Base-by-base conservation (phyloP, 2,113 vertebrate genomes). In the Pheucticus melanocephalus region DNA sequence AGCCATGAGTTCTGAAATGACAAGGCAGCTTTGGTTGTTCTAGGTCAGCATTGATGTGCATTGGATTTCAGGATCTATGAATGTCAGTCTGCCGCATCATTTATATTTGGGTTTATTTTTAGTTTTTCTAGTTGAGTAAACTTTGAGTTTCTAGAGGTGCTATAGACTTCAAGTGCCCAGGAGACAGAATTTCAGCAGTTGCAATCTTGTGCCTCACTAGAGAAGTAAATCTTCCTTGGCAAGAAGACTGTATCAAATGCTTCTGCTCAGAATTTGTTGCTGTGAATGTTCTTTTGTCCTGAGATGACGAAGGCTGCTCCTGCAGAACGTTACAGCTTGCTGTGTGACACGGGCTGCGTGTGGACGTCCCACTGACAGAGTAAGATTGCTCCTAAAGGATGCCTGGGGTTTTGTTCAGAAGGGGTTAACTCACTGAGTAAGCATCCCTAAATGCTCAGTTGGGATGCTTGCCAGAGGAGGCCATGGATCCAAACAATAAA, bases 31-130 rank as follows among this genome's bases (percentile, higher is more conserved):
- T 86, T 35, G 40, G 53, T 76, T 86, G 48, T 84, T 96, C 68
- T 78, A 84, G 86, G 92, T 96, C 93, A 95, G 37, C 57, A 50
- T 48, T 81, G 94, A 76, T 64, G 77, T 70, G 23, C 65, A 79
- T 69, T 92, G 81, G 65, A 89, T 94, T 95, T 94, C 81, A 60
- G 73, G 78, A 57, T 92, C 94, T 78, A 24, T 94, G 53, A 76
- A 48, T 89, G 91, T 89, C 81, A 82, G 37, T 76, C 70, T 92
- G 53, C 73, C 53, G 45, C 45, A 69, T 95, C 40, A 50, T 82
- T 94, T 84, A 56, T 27, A 50, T 66, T 61, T 61, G n/a, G 17
- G 17, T 57, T 94, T 95, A 88, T 94, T 94, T 96, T 94, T 95
- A 92, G 76, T 65, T 90, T 88, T 92, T 73, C 56, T 88, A 60